Evolutionary conservation across 2,797 vertebrate species (phyloP), one percentile per base, ranked within the genome.

Genomic region (Pampus argenteus): DNA sequence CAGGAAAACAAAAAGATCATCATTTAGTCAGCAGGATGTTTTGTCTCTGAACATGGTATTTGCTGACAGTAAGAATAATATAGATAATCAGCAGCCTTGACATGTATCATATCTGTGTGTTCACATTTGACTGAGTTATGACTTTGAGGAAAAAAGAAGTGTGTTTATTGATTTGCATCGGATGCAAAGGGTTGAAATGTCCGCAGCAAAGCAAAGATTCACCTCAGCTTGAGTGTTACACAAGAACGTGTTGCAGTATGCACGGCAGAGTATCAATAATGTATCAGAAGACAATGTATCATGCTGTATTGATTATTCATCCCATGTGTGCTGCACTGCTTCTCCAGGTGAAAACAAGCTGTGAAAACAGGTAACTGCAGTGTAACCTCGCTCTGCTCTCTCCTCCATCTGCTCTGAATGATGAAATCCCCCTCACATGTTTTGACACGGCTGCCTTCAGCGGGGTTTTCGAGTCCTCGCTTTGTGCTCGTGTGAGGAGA

Each of bases 361-460:
- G 48, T 71, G 56, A 50, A 50, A 59, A 51, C 63, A 76, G 72
- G 68, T 73, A 74, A 56, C 71, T 17, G 23, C 51, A 44, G 67
- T 13, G 34, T 51, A 48, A 49, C 31, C 54, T 47, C 31, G 31
- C 48, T 78, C 66, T 11, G 18, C 25, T 51, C 26, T 22, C 17
- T 15, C 25, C 73, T 73, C 71, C 78, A 61, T 78, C 77, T 79
- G 66, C 63, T 66, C 38, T 0, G 11, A 69, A 60, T 85, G 80
- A 85, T 80, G 82, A 77, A 79, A 86, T 42, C 57, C 70, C 64
- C 44, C 68, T 52, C 48, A 64, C 63, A 57, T 25, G 71, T 71
- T 51, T 58, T 64, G 65, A 76, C 78, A 77, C 22, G 0, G 20
- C 26, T 0, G 65, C 71, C 70, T 51, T 26, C 47, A 66, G 78